Evolutionary conservation across 2,888 invertebrate species (phyloP).

Genomic region (Cheilosia vulpina): DNA sequence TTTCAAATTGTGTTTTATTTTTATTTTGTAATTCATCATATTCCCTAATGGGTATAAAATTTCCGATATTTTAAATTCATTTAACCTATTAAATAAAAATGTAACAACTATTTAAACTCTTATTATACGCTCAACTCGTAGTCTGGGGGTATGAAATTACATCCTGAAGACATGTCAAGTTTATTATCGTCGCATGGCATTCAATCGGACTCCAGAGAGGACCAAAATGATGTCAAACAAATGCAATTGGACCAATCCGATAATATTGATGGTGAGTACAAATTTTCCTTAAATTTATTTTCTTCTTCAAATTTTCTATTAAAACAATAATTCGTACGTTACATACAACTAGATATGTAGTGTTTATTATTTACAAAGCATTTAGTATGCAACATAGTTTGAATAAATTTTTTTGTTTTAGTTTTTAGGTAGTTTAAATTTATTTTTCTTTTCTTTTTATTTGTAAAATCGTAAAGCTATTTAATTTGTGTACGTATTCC

Average conservation of each 20-base stretch:
- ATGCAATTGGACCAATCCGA: constrained; percentile 89
- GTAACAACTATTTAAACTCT: constrained; percentile 2
- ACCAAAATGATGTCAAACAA: constrained; percentile 84
- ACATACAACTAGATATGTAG: constrained; percentile 25
- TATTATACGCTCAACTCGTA: constrained; percentile 48
- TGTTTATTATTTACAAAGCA: constrained; percentile 61
- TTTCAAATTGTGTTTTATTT: no score
- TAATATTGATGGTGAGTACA: constrained; percentile 89
- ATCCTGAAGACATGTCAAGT: constrained; percentile 87
- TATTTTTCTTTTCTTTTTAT: constrained; percentile 43
- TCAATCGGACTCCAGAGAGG: constrained; percentile 85
- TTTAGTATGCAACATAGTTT: constrained; percentile 62
- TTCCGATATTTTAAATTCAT: no score
- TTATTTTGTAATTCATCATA: not conserved
- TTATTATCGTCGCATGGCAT: constrained; percentile 87
- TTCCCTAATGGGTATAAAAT: not conserved
- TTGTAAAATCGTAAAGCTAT: constrained; percentile 57
- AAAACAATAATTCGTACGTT: constrained; percentile 52
- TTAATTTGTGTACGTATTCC: constrained; percentile 65
- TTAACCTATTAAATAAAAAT: not conserved
- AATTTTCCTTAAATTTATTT: constrained; percentile 23
- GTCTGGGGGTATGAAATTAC: constrained; percentile 81
- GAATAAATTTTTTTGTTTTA: constrained; percentile 24
- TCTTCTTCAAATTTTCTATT: constrained; percentile 26
- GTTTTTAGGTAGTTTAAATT: constrained; percentile 55